These are phyloP conservation scores for Monoplex corrugatus DNA, from an alignment of 2,888 invertebrate species.

Conservation along the genomic window DNA sequence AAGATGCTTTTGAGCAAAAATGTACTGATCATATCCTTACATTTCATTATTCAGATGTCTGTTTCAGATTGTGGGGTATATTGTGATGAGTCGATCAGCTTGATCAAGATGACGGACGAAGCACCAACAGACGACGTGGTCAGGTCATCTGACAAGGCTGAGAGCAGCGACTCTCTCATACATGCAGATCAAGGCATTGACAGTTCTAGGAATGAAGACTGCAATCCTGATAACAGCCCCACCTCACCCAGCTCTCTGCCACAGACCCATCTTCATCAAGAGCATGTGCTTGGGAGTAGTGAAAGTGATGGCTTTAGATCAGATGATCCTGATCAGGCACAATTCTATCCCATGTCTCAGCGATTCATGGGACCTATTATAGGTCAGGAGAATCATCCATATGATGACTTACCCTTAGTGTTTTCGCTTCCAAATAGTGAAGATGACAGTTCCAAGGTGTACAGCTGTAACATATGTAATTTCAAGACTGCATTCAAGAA, in stretches of 20 bases:
- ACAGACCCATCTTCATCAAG: neutral
- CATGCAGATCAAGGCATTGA: neutral
- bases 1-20: too few relatives aligned
- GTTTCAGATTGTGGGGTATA: neutral
- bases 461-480: constrained; percentile 59
- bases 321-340: neutral
- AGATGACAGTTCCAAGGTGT: constrained; percentile 53
- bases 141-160: neutral
- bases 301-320: neutral
- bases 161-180: neutral
- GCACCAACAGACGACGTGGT: neutral
- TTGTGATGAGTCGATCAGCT: neutral
- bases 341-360: neutral
- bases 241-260: neutral
- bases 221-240: neutral
- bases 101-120: neutral
- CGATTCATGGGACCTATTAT: neutral
- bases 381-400: constrained; percentile 10
- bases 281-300: neutral
- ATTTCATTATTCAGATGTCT: too few relatives aligned
- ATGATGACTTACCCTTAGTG: constrained; percentile 38
- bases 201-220: neutral
- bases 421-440: constrained; percentile 30
- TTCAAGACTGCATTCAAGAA: constrained; percentile 59
- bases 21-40: too few relatives aligned